A percentile compares a stretch with the other conserved stretches of the same genome.
phyloP scores from a whole-genome alignment of 2,113 vertebrate species.

The Campylomormyrus tamandua region DNA sequence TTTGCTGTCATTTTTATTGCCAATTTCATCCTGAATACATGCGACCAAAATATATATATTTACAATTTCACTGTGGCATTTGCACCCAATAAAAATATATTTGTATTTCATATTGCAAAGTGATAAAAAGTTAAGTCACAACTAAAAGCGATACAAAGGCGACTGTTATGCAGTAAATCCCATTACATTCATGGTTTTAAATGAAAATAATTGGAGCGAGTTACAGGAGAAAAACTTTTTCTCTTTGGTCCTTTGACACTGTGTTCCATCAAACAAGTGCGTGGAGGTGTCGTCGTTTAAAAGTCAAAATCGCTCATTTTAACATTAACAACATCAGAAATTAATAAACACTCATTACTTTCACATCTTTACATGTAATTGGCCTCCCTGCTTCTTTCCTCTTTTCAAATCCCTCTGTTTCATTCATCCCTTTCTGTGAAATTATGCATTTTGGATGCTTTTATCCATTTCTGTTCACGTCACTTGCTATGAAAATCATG shows the following conservation, averaged over 20 bases:
- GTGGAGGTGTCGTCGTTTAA: not conserved
- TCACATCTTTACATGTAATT: not conserved
- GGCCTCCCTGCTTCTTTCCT: not conserved
- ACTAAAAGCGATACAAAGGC: conserved; percentile 27
- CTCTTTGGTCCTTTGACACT: conserved; percentile 20
- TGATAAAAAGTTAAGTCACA: conserved; percentile 20
- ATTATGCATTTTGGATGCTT: not conserved
- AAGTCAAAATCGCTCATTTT: not conserved
- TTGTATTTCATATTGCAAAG: conserved; percentile 9
- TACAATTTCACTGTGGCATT: conserved; percentile 12
- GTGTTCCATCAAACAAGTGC: not conserved
- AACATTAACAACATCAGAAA: not conserved
- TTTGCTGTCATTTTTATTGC: conserved; percentile 32
- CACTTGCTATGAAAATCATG: not conserved
- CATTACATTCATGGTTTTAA: conserved; percentile 35
- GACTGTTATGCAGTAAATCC: conserved; percentile 36
- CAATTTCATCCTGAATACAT: conserved; percentile 28
- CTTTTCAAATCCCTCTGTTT: not conserved
- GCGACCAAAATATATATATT: conserved; percentile 18
- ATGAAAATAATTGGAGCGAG: conserved; percentile 14
- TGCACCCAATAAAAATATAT: conserved; percentile 3
- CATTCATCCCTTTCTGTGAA: not conserved
- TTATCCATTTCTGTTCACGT: not conserved
- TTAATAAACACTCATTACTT: not conserved
- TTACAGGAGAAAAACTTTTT: conserved; percentile 22